Evolutionary conservation across 2,797 vertebrate genomes (phyloP), one percentile per base, ranked within the genome.

Genomic region (Poecilia picta): DNA sequence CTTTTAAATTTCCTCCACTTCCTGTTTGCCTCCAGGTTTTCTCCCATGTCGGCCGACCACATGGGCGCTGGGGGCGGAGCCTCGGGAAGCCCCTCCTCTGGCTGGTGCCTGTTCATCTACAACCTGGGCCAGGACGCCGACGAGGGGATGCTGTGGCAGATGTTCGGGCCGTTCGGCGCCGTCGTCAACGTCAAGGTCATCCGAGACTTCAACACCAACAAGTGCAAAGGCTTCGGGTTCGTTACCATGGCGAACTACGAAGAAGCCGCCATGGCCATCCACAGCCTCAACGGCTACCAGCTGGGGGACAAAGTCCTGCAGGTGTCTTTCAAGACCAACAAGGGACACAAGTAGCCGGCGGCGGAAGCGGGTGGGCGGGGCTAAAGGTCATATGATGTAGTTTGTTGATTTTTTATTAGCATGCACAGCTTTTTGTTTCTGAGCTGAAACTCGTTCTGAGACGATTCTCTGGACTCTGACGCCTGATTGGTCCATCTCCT

Each of bases 211-310:
- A 99, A 97, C 96, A 99, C 97, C 96, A 99, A 98, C 96, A 99
- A 99, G 95, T 99, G 98, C 94, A 98, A 99, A 97, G 98, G 98
- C 83, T 99, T 99, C 85, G 98, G 98, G 80, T 99, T 99, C 90
- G 98, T 99, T 89, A 98, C 98, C 94, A 99, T 99, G 98, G 97
- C 96, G 88, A 99, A 99, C 96, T 99, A 99, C 90, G 98, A 99
- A 95, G 98, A 99, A 94, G 98, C 98, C 0, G 97, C 98, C 86
- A 98, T 99, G 98, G 98, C 98, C 82, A 99, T 99, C 87, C 97
- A 98, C 88, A 99, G 97, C 93, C 97, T 99, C 87, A 98, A 99
- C 23, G 98, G 98, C 81, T 99, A 99, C 95, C 97, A 98, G 86
- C 95, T 99, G 91, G 98, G 98, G 83, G 98, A 99, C 96, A 98